Evolutionary conservation across 2,113 vertebrate genomes (phyloP).

Genomic region (Paedocypris sp.): DNA sequence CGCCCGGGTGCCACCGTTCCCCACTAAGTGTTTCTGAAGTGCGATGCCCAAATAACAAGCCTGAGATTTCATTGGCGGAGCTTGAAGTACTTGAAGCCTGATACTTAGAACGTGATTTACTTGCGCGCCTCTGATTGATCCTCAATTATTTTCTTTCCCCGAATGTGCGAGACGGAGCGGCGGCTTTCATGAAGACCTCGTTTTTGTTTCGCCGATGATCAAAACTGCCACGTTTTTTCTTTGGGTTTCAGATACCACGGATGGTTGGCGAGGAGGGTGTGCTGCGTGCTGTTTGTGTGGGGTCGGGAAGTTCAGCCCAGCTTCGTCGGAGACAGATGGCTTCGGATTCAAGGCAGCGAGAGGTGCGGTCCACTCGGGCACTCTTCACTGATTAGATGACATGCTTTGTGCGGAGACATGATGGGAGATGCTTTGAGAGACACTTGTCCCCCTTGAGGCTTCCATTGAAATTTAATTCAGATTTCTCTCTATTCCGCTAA

Average conservation of each 20-base stretch:
- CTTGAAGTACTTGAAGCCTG: not conserved
- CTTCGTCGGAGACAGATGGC: slow-evolving; percentile 37
- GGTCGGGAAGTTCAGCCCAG: slow-evolving; percentile 50
- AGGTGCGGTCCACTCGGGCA: slow-evolving; percentile 38
- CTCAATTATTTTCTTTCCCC: not conserved
- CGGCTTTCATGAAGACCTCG: not conserved
- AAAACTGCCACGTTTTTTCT: not conserved
- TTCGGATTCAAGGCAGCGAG: slow-evolving; percentile 47
- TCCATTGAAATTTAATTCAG: not conserved
- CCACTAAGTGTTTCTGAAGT: not conserved
- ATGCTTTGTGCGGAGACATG: not conserved
- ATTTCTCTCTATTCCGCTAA: not conserved
- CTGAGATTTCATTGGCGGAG: not conserved
- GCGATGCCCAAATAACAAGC: not conserved
- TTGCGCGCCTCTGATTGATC: not conserved
- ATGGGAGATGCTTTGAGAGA: not conserved
- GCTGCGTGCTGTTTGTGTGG: slow-evolving; percentile 54
- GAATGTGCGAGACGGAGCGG: not conserved
- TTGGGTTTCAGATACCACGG: slow-evolving; percentile 51
- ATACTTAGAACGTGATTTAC: not conserved
- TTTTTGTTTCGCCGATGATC: not conserved
- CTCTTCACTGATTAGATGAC: not conserved
- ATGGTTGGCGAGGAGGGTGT: slow-evolving; percentile 60
- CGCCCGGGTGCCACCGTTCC: not conserved
- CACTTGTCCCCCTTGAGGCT: not conserved